Evolutionary conservation across 2,797 vertebrate species (phyloP), one percentile per base, ranked within the genome.

Genomic region (Cyprinodon diabolis): DNA sequence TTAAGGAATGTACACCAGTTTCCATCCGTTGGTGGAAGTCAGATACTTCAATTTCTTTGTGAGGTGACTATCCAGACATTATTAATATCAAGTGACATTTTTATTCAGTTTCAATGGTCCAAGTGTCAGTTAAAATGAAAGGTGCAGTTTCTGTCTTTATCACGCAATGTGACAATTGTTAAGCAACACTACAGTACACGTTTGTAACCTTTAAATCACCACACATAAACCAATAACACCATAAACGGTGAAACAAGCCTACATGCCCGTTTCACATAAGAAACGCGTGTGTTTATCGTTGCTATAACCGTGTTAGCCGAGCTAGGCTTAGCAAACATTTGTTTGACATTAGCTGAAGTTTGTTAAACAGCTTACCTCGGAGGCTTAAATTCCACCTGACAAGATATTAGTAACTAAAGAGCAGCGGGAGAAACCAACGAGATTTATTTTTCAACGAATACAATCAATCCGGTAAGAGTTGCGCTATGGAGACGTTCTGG

Each of bases 351-450:
- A 47, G 14, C 51, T 19, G 62, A 1, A 0, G 3, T 63, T 74
- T 12, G 19, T n/a, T 66, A 48, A 35, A 30, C 10, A 69, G 77
- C 84, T 84, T 66, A 92, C 93, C 91, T 89, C 35, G 35, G 49
- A 51, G 9, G 49, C 51, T 77, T 0, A 73, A 72, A 72, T 35
- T 63, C 40, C 57, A 19, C 12, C 4, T 13, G 9, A 40, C 3
- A n/a, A 47, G 56, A 66, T 14, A 21, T 6, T 8, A 30, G 12
- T 12, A 6, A 51, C 21, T 23, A 30, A 73, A 17, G 21, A 9
- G 13, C n/a, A 10, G 13, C 25, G 30, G 15, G 12, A 58, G 6
- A 37, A 68, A 58, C 10, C 43, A 14, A 66, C 2, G 0, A 45
- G 51, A 1, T 5, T 14, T 23, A 47, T 9, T 0, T 54, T 54